These are phyloP conservation scores for Aphyosemion australe DNA, from an alignment of 2,113 vertebrate genomes.

Conservation along the genomic window DNA sequence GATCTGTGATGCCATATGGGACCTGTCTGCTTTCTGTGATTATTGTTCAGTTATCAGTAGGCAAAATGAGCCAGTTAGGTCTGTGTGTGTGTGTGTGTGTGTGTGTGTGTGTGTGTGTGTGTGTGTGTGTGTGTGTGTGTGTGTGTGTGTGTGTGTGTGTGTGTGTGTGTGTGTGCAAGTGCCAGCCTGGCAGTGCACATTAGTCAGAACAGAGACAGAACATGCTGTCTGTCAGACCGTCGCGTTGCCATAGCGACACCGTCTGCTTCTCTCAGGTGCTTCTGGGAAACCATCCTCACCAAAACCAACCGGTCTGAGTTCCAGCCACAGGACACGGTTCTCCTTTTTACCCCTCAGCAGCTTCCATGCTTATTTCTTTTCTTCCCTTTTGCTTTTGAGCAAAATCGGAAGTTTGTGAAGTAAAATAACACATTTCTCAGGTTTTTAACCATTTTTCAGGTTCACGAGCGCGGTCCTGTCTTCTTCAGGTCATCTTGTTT, in stretches of 20 bases:
- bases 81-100: constrained; percentile 42
- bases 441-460: constrained; percentile 13
- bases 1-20: constrained; percentile 22
- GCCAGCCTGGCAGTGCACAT: constrained; percentile 75
- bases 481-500: constrained; percentile 32
- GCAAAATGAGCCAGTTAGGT: constrained; percentile 45
- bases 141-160: constrained; percentile 48
- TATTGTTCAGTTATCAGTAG: constrained; percentile 24
- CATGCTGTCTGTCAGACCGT: constrained; percentile 76
- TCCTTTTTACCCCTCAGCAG: constrained; percentile 22
- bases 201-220: constrained; percentile 78
- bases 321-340: constrained; percentile 46
- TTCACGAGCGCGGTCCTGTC: constrained; percentile 16
- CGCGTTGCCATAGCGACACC: constrained; percentile 69
- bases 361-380: constrained; percentile 26
- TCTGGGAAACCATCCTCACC: constrained; percentile 75
- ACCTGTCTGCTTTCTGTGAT: constrained; percentile 40
- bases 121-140: constrained; percentile 22
- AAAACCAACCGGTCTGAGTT: constrained; percentile 66
- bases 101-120: constrained; percentile 36
- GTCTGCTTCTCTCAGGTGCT: constrained; percentile 77
- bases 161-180: too few relatives aligned
- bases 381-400: constrained; percentile 40
- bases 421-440: constrained; percentile 8
- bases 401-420: constrained; percentile 17